Evolutionary conservation across 2,797 vertebrate genomes (phyloP), one percentile per base, ranked within the genome.

Genomic region (Pelodytes ibericus): DNA sequence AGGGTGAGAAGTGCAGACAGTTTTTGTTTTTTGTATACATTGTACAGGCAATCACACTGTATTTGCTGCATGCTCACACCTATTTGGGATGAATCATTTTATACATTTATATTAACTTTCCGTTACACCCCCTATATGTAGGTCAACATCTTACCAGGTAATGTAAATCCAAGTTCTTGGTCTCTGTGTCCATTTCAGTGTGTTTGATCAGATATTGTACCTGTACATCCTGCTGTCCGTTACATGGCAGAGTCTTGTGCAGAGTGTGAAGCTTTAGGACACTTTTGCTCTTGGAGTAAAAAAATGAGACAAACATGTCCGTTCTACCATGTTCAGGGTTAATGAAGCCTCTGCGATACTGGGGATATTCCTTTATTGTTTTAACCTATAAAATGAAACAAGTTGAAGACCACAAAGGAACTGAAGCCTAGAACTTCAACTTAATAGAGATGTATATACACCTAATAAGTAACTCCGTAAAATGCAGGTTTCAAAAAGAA

Each of bases 111-210:
- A n/a, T n/a, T n/a, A n/a, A n/a, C n/a, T n/a, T n/a, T n/a, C n/a
- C n/a, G n/a, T n/a, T n/a, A n/a, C n/a, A n/a, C n/a, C n/a, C n/a
- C n/a, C n/a, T n/a, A n/a, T n/a, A n/a, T n/a, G n/a, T n/a, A n/a
- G n/a, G n/a, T n/a, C n/a, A n/a, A n/a, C n/a, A n/a, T 5, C 31
- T 25, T 36, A 85, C 83, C 82, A 85, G 36, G n/a, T 81, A 78
- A 76, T 22, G 20, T 71, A 61, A 11, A 33, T 70, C 26, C 61
- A 82, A n/a, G 39, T 5, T 71, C 3, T 47, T 20, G 18, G 10
- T 5, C 8, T 57, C 9, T 1, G 65, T 9, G 3, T 3, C 51
- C 39, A 82, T 2, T 2, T 61, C 49, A 71, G 26, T 67, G 36
- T 9, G 33, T 16, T n/a, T 58, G 29, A 74, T 74, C 49, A 69